Percentiles rank a stretch among this genome's conserved stretches.
Evolutionary conservation across 2,888 invertebrate genomes (phyloP).

Genomic region (Apotomis turbidana): DNA sequence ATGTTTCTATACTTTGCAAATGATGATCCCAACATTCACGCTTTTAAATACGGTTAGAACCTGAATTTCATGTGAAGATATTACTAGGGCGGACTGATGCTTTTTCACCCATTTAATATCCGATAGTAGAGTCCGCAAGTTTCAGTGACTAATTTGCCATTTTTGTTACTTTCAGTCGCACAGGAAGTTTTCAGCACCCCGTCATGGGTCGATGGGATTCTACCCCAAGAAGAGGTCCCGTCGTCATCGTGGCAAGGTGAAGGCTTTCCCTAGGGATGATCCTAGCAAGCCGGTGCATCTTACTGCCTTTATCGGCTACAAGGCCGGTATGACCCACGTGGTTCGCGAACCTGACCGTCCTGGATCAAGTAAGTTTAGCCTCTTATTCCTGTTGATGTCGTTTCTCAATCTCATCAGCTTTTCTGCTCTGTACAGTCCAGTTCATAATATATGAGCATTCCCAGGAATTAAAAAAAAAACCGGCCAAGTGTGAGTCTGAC

Average conservation of each 20-base stretch:
- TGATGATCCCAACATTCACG: conserved; percentile 86
- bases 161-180: conserved; percentile 91
- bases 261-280: conserved; percentile 99
- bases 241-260: conserved; percentile 99
- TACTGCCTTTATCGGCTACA: conserved; percentile 98
- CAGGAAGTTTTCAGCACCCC: conserved; percentile 99
- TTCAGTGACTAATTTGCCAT: neutral
- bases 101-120: neutral
- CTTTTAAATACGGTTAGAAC: conserved; percentile 86
- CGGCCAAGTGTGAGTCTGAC: no score
- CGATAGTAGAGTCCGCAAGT: neutral
- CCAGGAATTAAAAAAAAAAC: no score
- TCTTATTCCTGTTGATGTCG: neutral
- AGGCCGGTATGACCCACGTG: conserved; percentile 99
- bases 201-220: conserved; percentile 99
- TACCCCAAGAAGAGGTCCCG: conserved; percentile 99
- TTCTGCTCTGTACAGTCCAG: no score
- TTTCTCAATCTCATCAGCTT: no score
- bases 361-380: conserved; percentile 94
- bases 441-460: no score
- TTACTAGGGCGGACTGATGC: conserved; percentile 90
- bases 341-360: conserved; percentile 99
- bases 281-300: conserved; percentile 97
- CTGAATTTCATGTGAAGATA: conserved; percentile 87
- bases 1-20: conserved; percentile 51